Base-by-base conservation (phyloP, 2,888 invertebrate species). In the Nycteola revayana region DNA sequence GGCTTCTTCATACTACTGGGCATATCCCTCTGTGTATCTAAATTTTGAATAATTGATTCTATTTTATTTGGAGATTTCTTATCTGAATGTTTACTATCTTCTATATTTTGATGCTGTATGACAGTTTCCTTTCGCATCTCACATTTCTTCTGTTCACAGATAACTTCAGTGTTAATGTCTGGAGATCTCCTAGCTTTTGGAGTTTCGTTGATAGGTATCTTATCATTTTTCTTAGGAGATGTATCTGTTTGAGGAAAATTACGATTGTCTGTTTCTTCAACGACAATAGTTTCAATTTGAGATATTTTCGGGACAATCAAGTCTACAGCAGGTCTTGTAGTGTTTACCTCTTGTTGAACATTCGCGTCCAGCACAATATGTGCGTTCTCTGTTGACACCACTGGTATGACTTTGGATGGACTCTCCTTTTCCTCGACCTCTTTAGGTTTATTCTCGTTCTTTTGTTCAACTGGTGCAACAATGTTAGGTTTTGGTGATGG, bases 51-150 rank as follows among this genome's bases (percentile, higher is more conserved):
- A 1, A 84, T 81, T 0, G 74, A 63, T 36, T 88, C 88, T 32
- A 75, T 72, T 76, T 85, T 86, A 36, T 65, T 80, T 1, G 86
- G 84, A 0, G 86, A 81, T 33, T 73, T 86, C 39, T 84, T 87
- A 23, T 87, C 86, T 1, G 36, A 22, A 26, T 31, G 61, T 50
- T 80, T 86, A 8, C 40, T 40, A 32, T 88, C 87, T 17, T 87
- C 87, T 1, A 64, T 46, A 18, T 66, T 70, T 47, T 88, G 87
- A 55, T 82, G 85, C 56, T 86, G 87, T 34, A 88, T 88, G 0
- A 88, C 87, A 1, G 87, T 87, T 55, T 87, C 88, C 56, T 87
- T 87, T 36, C 88, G 72, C 28, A 81, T 49, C 53, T 87, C 87
- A 22, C 61, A 63, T 47, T 75, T 81, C 58, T 79, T 84, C 40